phyloP scores from a whole-genome alignment of 2,888 invertebrate species.

The Patella pellucida region DNA sequence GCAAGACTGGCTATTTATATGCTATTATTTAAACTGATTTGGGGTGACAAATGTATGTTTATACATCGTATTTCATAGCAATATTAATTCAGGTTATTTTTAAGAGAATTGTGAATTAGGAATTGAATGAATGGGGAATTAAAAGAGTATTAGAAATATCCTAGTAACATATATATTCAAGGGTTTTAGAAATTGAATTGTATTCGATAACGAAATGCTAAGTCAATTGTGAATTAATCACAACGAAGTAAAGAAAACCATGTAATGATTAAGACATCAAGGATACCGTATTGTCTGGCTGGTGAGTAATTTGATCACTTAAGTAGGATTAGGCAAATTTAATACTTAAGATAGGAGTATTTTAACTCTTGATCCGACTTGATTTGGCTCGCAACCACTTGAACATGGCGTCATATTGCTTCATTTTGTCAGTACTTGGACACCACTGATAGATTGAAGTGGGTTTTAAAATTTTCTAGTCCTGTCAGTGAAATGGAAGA shows the following conservation, averaged over 20 bases:
- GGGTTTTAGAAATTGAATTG: neutral
- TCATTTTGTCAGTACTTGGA: constrained; percentile 17
- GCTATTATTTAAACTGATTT: too few relatives aligned
- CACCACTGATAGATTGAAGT: constrained; percentile 18
- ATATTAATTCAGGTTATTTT: too few relatives aligned
- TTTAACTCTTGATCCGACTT: constrained; percentile 9
- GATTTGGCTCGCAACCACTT: constrained; percentile 5
- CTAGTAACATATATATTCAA: constrained; percentile 1
- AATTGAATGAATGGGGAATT: too few relatives aligned
- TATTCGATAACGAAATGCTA: neutral
- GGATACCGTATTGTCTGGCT: constrained; percentile 2
- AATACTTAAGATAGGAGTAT: constrained; percentile 7
- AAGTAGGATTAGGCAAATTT: constrained; percentile 5
- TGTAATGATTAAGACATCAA: neutral
- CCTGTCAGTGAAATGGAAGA: neutral
- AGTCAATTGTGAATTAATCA: neutral
- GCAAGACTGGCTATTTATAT: too few relatives aligned
- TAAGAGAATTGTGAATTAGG: too few relatives aligned
- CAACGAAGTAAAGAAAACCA: neutral
- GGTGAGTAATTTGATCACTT: constrained; percentile 2
- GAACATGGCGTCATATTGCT: constrained; percentile 24
- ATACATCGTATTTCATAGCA: too few relatives aligned
- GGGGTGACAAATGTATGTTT: too few relatives aligned
- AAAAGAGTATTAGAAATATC: neutral
- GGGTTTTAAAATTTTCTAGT: neutral